These are phyloP conservation scores for Chionodraco myersi DNA, from an alignment of 2,113 vertebrate genomes.

Conservation along the genomic window DNA sequence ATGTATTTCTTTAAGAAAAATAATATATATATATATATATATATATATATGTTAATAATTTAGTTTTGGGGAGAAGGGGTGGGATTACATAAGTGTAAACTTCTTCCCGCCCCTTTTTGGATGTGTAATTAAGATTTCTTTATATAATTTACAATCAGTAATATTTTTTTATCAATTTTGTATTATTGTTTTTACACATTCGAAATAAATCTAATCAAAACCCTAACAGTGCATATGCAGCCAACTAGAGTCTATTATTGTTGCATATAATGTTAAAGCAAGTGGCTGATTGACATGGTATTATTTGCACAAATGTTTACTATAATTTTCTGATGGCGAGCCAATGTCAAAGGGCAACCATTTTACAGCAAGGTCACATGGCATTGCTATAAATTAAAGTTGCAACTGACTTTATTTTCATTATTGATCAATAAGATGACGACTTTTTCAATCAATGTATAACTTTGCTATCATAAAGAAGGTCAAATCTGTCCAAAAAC, in stretches of 20 bases:
- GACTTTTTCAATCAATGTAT: background rate
- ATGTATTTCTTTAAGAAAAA: no score
- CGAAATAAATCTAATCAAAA: no score
- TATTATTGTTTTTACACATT: no score
- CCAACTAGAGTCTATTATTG: background rate
- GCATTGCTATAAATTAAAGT: background rate
- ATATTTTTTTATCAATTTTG: no score
- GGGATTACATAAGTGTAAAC: no score
- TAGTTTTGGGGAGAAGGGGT: no score
- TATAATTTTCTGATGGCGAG: background rate
- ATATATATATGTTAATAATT: no score
- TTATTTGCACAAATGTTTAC: background rate
- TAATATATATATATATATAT: rapidly evolving
- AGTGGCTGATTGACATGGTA: background rate
- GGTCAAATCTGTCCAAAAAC: background rate
- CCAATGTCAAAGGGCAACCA: background rate
- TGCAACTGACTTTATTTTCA: background rate
- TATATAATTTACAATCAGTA: no score
- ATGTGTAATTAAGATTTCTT: no score
- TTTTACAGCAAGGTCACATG: background rate
- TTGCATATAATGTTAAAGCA: background rate
- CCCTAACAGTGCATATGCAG: background rate
- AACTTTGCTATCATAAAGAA: background rate
- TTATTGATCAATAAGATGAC: background rate
- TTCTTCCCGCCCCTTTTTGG: no score